Base-by-base conservation (phyloP, 2,113 vertebrate species). In the Pseudopodoces humilis region DNA sequence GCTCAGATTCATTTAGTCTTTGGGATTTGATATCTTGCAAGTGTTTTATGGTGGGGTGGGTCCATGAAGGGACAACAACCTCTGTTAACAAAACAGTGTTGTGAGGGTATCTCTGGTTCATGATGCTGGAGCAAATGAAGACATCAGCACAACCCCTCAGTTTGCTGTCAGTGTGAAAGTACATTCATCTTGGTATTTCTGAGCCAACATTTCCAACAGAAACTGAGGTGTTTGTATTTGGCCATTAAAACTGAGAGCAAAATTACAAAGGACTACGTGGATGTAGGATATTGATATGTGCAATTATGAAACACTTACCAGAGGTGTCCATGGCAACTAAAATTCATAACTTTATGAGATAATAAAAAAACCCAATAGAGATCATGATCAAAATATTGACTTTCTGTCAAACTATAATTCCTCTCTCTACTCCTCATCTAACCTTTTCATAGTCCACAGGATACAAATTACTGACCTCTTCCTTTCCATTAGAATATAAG, bases 381-480 rank as follows among this genome's bases (percentile, higher is more conserved):
- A 78, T 84, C n/a, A 63, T 64, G 47, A 47, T 50, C 50, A 37
- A 91, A 83, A 89, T 87, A 72, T 9, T 91, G 58, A 58, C 49
- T 91, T 94, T 58, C 25, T 91, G 69, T 74, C 69, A 79, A 93
- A 53, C 21, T 31, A 46, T 46, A 69, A 75, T 89, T 87, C 37
- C 37, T 83, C 60, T 83, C 41, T 25, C 50, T 16, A 83, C 39
- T 91, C 25, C 43, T 85, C 31, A 39, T 43, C 46, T 72, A n/a
- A 83, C 49, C 75, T 94, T 76, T 72, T 91, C 11, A 15, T 83
- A 84, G 85, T 90, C 52, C 41, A 49, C 49, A 65, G 65, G 49
- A 70, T 94, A 82, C 82, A 93, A 90, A 93, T 92, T 72, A 88
- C 94, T 53, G 31, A 49, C 88, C 58, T 91, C 74, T 84, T 82